Evolutionary conservation across 2,888 invertebrate genomes (phyloP), one percentile per base, ranked within the genome.

Genomic region (Perdita meconis): DNA sequence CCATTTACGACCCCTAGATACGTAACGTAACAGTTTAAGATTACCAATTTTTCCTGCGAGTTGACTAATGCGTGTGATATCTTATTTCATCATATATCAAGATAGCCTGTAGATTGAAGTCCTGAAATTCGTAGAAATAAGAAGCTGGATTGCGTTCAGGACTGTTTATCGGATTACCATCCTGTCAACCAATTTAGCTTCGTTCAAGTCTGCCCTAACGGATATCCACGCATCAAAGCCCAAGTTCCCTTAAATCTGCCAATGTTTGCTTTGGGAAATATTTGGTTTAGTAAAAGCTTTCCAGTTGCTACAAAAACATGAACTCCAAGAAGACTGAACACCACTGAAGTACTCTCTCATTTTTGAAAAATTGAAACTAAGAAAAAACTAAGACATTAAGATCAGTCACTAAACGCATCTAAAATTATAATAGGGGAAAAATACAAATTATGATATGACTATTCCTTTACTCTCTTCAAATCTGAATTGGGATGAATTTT

Each of bases 151-250:
- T n/a, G n/a, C n/a, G n/a, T n/a, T n/a, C n/a, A n/a, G n/a, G n/a
- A 67, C 55, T 68, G 60, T 55, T 68, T 47, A 36, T 40, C 40
- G 50, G 65, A 65, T 55, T 24, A 56, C 70, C 30, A 19, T 16
- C 24, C 57, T 40, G 30, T 50, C 65, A 19, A 70, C 65, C 56
- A 65, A 65, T 65, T 2, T 19, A 69, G 55, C 40, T 50, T 40
- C 13, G 24, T 22, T 36, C 50, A 64, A 70, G 64, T 64, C 47
- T 44, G 55, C 16, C 50, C 19, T 24, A 50, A 24, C 24, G 24
- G 24, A 55, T 30, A 47, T 38, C 55, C 55, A 63, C 30, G 47
- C 38, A 38, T 5, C 38, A 47, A 64, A 70, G 47, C 64, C 50
- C n/a, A 19, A 65, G 65, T 57, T 70, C 57, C 40, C 40, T 51